Evolutionary conservation across 2,113 vertebrate genomes (phyloP), one percentile per base, ranked within the genome.

Genomic region (Martes martes): DNA sequence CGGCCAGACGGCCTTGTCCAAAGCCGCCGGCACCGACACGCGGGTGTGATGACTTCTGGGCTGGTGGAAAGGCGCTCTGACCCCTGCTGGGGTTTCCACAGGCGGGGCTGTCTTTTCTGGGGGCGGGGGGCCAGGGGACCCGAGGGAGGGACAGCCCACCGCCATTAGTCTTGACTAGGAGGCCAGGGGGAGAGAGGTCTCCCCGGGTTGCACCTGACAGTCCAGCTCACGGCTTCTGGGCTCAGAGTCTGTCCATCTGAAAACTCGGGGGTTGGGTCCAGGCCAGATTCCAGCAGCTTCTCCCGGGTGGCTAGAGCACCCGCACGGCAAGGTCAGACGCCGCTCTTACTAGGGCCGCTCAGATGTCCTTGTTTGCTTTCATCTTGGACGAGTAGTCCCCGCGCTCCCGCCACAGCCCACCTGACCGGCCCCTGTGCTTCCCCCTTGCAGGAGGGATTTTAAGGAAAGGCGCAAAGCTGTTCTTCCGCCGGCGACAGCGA

Each of bases 401-500:
- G 8, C 1, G 1, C 14, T 18, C 18, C 0, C 0, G 1, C 16
- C 50, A 0, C 19, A 0, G n/a, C 42, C 65, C 21, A 2, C 63
- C 84, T 97, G 83, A 98, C 55, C 2, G 4, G 33, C 0, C 95
- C 73, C 74, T 94, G 31, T 92, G 78, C 42, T 82, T 74, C 71
- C 89, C 96, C 85, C 94, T 83, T 83, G 0, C 98, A 99, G 99
- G 99, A 95, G 99, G 99, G 97, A 99, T 99, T 95, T 97, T 99
- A 52, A 99, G 99, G 97, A 99, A 99, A 98, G 99, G 99, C 0
- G 99, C 99, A 1, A 99, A 99, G 98, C 98, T 99, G 50, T 99
- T 99, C 98, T 99, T 99, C 99, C 99, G 99, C 8, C 99, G 99
- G 74, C 98, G 99, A 15, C 99, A 99, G 93, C 99, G 99, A 96